phyloP scores from a whole-genome alignment of 2,797 vertebrate species.

The Sylvilagus floridanus region DNA sequence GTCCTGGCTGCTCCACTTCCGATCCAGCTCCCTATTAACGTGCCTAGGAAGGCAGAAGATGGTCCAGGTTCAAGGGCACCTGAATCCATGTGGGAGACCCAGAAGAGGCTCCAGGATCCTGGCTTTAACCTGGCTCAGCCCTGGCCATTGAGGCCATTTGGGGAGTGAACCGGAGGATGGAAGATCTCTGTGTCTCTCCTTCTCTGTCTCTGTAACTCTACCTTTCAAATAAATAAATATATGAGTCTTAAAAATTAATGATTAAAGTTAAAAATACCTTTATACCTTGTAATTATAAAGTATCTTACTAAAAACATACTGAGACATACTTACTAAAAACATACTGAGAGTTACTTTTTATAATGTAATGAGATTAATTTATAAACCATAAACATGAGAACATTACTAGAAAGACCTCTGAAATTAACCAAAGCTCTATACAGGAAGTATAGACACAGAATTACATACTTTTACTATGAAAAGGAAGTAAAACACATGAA shows the following conservation, averaged over 20 bases:
- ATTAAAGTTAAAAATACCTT: conserved; percentile 32
- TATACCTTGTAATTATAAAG: conserved; percentile 65
- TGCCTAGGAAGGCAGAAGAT: no score
- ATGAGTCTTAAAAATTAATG: conserved; percentile 38
- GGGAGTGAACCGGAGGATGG: no score
- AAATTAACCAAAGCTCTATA: conserved; percentile 51
- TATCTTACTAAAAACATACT: conserved; percentile 22
- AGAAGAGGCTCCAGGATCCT: no score
- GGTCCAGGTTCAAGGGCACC: no score
- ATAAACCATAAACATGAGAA: conserved; percentile 73
- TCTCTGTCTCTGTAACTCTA: no score
- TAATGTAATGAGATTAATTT: conserved; percentile 68
- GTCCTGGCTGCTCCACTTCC: no score
- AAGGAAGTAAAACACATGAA: conserved; percentile 37
- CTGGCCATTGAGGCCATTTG: no score
- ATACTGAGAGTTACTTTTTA: conserved; percentile 43
- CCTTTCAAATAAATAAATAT: no score
- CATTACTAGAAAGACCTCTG: conserved; percentile 21
- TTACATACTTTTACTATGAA: conserved; percentile 30
- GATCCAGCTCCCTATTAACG: no score
- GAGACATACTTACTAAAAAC: conserved; percentile 56
- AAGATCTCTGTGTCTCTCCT: no score
- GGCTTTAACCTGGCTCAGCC: no score
- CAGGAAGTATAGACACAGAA: neutral
- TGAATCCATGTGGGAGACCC: no score